Conservation (phyloP, 2,888 invertebrate species). For the Eupithecia subumbrata region DNA sequence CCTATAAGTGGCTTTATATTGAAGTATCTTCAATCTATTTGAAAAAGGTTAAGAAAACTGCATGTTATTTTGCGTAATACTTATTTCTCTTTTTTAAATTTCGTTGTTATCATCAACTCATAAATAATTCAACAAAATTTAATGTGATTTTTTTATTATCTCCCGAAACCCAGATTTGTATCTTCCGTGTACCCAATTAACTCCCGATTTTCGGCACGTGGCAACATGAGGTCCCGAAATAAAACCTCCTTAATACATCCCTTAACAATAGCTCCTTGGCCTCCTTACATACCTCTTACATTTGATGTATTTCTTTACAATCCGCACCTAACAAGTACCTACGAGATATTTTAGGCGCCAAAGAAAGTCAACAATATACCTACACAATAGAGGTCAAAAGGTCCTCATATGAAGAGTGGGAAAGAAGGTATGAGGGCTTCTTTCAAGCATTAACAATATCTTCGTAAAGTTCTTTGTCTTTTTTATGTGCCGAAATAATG, state of each 20-base stretch:
- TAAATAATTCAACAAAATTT: neutral
- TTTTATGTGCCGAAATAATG: conserved; percentile 43
- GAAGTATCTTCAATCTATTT: neutral
- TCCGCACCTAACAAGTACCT: conserved; percentile 5
- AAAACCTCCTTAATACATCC: conserved; percentile 8
- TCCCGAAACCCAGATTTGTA: neutral
- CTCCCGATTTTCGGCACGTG: conserved; percentile 4
- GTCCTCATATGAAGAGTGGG: conserved; percentile 27
- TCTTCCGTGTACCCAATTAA: conserved; percentile 11
- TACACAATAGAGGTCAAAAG: conserved; percentile 49
- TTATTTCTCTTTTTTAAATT: no score
- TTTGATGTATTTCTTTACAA: conserved; percentile 8
- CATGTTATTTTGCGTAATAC: no score
- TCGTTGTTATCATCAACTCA: no score
- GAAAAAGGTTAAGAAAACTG: no score
- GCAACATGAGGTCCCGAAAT: conserved; percentile 13
- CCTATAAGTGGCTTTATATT: no score
- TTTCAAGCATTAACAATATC: conserved; percentile 38
- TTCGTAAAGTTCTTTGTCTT: conserved; percentile 39
- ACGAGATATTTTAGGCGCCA: conserved; percentile 21
- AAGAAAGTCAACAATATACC: conserved; percentile 38
- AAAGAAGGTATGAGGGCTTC: conserved; percentile 30
- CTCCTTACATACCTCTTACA: neutral
- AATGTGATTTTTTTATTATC: neutral
- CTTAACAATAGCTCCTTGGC: conserved; percentile 6